phyloP scores from a whole-genome alignment of 2,888 invertebrate genomes.

The Harpalus rubripes region DNA sequence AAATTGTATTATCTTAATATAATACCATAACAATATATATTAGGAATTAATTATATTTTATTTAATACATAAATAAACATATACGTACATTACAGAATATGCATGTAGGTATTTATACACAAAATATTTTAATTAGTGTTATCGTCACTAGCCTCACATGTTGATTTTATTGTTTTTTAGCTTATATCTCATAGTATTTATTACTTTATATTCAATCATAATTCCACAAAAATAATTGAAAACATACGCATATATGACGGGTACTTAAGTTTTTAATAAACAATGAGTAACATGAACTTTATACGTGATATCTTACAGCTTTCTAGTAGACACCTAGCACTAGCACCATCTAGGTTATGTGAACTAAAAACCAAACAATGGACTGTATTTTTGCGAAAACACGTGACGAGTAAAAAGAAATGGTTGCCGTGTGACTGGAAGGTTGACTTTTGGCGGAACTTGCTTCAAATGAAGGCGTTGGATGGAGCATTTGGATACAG shows the following conservation, averaged over 20 bases:
- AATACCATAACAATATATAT: too few species aligned
- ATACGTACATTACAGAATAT: too few species aligned
- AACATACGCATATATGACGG: background rate
- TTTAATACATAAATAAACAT: too few species aligned
- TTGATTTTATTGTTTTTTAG: too few species aligned
- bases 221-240: background rate
- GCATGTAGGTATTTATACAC: too few species aligned
- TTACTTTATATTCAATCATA: too few species aligned
- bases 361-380: constrained; percentile 59
- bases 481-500: constrained; percentile 16
- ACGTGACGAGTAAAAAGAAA: constrained; percentile 44
- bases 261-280: background rate
- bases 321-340: background rate
- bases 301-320: background rate
- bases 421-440: constrained; percentile 44
- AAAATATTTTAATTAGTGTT: too few species aligned
- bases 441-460: constrained; percentile 56
- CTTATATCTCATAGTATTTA: too few species aligned
- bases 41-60: too few species aligned
- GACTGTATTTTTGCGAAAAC: constrained; percentile 35
- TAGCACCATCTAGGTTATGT: constrained; percentile 38
- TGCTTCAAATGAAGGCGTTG: constrained; percentile 55
- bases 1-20: too few species aligned
- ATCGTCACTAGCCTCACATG: too few species aligned
- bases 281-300: background rate